phyloP scores from a whole-genome alignment of 2,888 invertebrate species.

The Caenorhabditis sp. region DNA sequence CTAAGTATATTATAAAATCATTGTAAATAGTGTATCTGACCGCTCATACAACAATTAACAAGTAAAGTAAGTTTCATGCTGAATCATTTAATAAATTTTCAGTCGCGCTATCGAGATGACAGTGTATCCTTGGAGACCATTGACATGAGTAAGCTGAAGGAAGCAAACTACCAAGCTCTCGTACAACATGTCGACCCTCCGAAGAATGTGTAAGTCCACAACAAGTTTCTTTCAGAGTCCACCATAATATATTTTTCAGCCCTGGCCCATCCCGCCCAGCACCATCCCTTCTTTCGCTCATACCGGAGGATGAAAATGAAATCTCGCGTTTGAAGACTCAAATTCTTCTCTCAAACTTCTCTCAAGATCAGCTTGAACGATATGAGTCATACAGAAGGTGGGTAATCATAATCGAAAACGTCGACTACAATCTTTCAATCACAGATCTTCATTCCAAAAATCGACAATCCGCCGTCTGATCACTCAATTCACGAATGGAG shows the following conservation, averaged over 20 bases:
- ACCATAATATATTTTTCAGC: conserved; percentile 9
- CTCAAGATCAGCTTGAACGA: conserved; percentile 96
- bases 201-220: not conserved
- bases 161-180: conserved; percentile 19
- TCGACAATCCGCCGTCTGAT: conserved; percentile 87
- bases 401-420: not conserved
- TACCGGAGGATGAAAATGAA: conserved; percentile 71
- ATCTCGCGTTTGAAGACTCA: conserved; percentile 73
- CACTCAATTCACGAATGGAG: conserved; percentile 95
- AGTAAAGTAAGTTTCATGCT: too few species aligned
- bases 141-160: conserved; percentile 23
- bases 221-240: not conserved
- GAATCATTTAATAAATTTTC: not conserved
- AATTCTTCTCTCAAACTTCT: conserved; percentile 91
- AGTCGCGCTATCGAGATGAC: conserved; percentile 1
- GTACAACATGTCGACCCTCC: not conserved
- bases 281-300: not conserved
- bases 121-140: conserved; percentile 13
- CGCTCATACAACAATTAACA: too few species aligned
- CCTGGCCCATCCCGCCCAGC: conserved; percentile 18
- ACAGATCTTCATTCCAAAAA: conserved; percentile 74
- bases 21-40: too few species aligned
- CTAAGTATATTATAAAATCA: too few species aligned
- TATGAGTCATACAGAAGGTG: conserved; percentile 97
- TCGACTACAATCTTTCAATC: too few species aligned